These are phyloP conservation scores for Mimas tiliae DNA, from an alignment of 2,888 invertebrate species.

Conservation along the genomic window DNA sequence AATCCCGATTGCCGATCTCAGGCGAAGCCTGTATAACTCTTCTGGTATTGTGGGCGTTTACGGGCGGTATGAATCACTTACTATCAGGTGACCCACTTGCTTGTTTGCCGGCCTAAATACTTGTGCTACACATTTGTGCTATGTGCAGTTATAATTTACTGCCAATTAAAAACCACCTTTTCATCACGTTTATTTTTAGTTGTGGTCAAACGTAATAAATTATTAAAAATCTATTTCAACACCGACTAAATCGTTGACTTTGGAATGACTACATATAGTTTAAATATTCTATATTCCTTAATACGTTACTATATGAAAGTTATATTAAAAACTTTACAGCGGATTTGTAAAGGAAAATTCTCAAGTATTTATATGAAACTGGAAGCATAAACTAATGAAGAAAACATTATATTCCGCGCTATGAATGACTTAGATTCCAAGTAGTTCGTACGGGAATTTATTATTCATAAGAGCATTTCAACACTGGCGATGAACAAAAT, in stretches of 20 bases:
- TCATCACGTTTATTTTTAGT: background rate
- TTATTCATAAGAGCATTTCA: slow-evolving; percentile 17
- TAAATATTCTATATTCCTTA: background rate
- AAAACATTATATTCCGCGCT: background rate
- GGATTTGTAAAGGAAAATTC: background rate
- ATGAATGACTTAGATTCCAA: slow-evolving; percentile 13
- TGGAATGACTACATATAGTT: background rate
- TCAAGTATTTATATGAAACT: slow-evolving; percentile 16
- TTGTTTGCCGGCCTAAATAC: no score
- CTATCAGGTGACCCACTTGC: no score
- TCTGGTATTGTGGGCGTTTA: no score
- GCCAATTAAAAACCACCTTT: background rate
- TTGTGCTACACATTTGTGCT: no score
- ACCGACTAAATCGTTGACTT: background rate
- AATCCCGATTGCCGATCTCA: no score
- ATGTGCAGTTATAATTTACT: no score
- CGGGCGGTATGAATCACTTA: no score
- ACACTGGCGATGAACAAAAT: slow-evolving; percentile 14
- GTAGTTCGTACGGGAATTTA: slow-evolving; percentile 3
- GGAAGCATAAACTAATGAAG: background rate
- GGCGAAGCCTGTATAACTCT: no score
- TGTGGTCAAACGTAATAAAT: background rate
- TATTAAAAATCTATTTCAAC: background rate
- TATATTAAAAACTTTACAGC: slow-evolving; percentile 1
- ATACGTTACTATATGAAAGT: background rate